Conservation (phyloP, 2,888 invertebrate species). For the Pandemis heparana region DNA sequence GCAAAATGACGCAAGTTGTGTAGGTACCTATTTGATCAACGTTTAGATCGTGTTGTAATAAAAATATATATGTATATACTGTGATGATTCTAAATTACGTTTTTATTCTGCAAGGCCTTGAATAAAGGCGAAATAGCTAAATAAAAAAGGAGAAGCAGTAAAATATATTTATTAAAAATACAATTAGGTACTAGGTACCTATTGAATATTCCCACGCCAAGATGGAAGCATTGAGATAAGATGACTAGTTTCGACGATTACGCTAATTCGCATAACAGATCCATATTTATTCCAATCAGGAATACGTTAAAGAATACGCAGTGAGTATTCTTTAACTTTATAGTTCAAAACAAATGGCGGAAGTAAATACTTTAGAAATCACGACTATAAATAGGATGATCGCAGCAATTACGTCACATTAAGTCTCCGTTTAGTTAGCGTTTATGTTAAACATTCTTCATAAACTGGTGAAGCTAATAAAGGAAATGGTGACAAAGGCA, state of each 20-base stretch:
- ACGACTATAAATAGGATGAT: conserved; percentile 60
- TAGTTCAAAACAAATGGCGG: conserved; percentile 61
- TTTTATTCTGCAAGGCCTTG: background rate
- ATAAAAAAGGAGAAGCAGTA: background rate
- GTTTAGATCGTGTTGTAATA: background rate
- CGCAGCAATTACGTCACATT: conserved; percentile 44
- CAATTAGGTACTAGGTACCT: background rate
- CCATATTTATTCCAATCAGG: conserved; percentile 28
- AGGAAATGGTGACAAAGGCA: conserved; percentile 12
- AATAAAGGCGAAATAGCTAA: background rate
- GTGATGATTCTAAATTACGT: background rate
- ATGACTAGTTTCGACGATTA: conserved; percentile 16
- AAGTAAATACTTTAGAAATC: conserved; percentile 61
- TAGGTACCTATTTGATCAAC: background rate
- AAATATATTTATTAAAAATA: background rate
- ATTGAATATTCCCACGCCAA: conserved; percentile 23
- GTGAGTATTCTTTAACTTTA: conserved; percentile 48
- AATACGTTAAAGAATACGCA: conserved; percentile 22
- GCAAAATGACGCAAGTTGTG: background rate
- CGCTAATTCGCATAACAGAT: conserved; percentile 19
- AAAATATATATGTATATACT: background rate
- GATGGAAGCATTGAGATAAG: conserved; percentile 16
- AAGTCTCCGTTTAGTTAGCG: conserved; percentile 35
- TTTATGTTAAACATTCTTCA: conserved; percentile 25
- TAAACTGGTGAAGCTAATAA: conserved; percentile 12